Conservation (phyloP, 2,888 invertebrate species). For the Drosophila leonis region DNA sequence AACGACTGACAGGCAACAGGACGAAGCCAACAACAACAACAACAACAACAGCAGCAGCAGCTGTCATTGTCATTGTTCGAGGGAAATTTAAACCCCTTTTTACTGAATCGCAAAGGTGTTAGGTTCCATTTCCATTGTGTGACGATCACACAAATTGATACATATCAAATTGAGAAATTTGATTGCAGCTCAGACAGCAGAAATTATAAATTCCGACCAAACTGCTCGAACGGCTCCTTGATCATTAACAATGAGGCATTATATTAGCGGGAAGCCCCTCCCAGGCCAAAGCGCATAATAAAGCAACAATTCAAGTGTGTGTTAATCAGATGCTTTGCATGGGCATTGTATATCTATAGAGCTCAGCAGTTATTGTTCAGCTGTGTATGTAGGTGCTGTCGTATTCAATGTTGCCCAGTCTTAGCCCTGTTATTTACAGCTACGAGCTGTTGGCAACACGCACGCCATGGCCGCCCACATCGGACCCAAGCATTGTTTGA, state of each 20-base stretch:
- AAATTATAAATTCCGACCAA: conserved; percentile 70
- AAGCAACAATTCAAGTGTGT: conserved; percentile 62
- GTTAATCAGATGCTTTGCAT: conserved; percentile 59
- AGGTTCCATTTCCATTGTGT: conserved; percentile 53
- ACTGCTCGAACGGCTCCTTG: conserved; percentile 47
- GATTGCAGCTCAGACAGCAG: conserved; percentile 49
- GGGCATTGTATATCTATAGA: conserved; percentile 33
- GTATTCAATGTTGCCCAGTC: conserved; percentile 5
- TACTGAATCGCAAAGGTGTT: conserved; percentile 59
- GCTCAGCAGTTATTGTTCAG: conserved; percentile 48
- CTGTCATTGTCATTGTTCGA: conserved; percentile 38
- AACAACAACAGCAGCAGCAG: conserved; percentile 4
- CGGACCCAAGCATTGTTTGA: conserved; percentile 59
- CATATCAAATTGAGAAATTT: conserved; percentile 69
- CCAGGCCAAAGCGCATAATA: conserved; percentile 28
- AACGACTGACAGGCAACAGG: conserved; percentile 64
- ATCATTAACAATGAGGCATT: conserved; percentile 53
- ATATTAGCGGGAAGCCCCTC: conserved; percentile 12
- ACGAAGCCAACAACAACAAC: conserved; percentile 5
- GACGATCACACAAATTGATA: conserved; percentile 55
- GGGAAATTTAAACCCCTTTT: conserved; percentile 47
- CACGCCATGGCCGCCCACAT: conserved; percentile 55
- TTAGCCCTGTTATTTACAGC: conserved; percentile 45
- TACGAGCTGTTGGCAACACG: conserved; percentile 60
- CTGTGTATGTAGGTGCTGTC: conserved; percentile 15